phyloP scores from a whole-genome alignment of 2,113 vertebrate genomes.

The Condylura cristata region DNA sequence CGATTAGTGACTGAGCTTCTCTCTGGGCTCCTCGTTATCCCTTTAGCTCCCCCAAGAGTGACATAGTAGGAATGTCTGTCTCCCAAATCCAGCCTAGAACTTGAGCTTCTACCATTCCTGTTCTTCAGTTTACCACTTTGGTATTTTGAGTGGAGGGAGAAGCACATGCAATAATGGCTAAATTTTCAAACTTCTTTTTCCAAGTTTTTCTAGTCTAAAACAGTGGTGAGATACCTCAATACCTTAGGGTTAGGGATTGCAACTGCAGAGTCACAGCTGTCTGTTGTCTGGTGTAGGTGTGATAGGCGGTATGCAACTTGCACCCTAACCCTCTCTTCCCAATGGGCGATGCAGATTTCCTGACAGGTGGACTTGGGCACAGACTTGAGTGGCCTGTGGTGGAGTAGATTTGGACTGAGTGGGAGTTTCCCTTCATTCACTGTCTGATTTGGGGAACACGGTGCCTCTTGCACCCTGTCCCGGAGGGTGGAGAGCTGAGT shows the following conservation, averaged over 20 bases:
- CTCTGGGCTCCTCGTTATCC: not conserved
- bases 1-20: not conserved
- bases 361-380: not conserved
- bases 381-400: not conserved
- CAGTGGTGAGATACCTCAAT: not conserved
- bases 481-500: not conserved
- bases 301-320: not conserved
- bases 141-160: not conserved
- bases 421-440: not conserved
- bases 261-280: not conserved
- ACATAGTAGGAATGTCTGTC: not conserved
- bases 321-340: not conserved
- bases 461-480: not conserved
- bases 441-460: not conserved
- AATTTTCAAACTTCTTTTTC: not conserved
- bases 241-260: not conserved
- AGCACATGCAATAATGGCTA: not conserved
- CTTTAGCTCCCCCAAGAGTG: not conserved
- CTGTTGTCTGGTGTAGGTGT: not conserved
- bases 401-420: not conserved
- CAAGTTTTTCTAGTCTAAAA: not conserved
- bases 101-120: not conserved
- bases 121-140: not conserved
- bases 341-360: not conserved
- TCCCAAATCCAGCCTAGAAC: not conserved